Percentiles rank a stretch among this genome's conserved stretches.
phyloP scores from a whole-genome alignment of 2,888 invertebrate species.

The Resseliella maxima region DNA sequence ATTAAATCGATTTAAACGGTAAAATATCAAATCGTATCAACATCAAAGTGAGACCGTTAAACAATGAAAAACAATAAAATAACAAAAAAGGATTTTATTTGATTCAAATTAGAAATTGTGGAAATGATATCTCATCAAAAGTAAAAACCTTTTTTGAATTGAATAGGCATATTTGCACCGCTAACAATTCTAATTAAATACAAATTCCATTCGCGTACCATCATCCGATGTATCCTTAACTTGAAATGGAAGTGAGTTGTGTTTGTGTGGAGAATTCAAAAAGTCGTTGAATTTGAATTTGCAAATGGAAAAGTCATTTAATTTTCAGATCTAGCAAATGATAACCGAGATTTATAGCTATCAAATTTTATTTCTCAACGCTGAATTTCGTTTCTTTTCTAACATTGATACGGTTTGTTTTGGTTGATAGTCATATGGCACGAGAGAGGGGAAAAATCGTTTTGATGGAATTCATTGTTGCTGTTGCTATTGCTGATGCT shows the following conservation, averaged over 20 bases:
- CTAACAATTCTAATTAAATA: conserved; percentile 27
- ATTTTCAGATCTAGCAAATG: neutral
- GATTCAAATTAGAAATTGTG: neutral
- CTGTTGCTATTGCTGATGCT: too few species aligned
- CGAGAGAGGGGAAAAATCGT: neutral
- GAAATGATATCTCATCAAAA: neutral
- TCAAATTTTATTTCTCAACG: conserved; percentile 19
- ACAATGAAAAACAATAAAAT: neutral
- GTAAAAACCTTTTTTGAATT: neutral
- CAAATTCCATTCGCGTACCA: neutral
- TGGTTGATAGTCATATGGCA: neutral
- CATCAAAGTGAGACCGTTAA: neutral
- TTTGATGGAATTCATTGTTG: too few species aligned
- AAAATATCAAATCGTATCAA: neutral
- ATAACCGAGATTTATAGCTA: neutral
- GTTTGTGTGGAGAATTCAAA: neutral
- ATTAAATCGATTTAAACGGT: neutral
- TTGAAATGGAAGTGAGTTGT: neutral
- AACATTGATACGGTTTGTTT: neutral
- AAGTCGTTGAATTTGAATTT: neutral
- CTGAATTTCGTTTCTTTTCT: neutral
- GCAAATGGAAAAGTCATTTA: conserved; percentile 6
- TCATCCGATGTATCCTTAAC: neutral
- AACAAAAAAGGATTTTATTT: neutral
- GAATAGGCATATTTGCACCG: neutral